Evolutionary conservation across 2,888 invertebrate species (phyloP).

Genomic region (Oligia latruncula): DNA sequence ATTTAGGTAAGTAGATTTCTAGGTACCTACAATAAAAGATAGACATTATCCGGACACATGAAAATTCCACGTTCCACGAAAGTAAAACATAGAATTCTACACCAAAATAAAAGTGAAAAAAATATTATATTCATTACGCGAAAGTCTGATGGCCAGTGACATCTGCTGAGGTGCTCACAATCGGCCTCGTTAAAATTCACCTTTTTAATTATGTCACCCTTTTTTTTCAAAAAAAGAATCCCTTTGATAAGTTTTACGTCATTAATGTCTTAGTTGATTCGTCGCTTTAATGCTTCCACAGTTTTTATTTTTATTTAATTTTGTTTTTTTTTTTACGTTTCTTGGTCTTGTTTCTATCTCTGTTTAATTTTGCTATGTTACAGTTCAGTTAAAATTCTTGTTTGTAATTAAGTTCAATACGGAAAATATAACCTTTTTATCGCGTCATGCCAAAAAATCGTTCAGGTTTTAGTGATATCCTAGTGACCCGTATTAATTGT

Average conservation of each 20-base stretch:
- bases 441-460: not conserved
- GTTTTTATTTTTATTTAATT: slow-evolving; percentile 18
- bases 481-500: too few relatives aligned
- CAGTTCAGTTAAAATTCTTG: not conserved
- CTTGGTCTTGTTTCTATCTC: not conserved
- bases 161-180: slow-evolving; percentile 71
- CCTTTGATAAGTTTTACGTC: slow-evolving; percentile 76
- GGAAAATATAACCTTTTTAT: not conserved
- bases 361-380: not conserved
- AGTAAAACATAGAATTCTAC: slow-evolving; percentile 23
- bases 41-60: not conserved
- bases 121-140: slow-evolving; percentile 53
- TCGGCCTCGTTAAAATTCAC: slow-evolving; percentile 81
- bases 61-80: not conserved
- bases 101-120: slow-evolving; percentile 35
- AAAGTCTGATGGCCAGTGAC: slow-evolving; percentile 64
- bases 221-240: slow-evolving; percentile 65
- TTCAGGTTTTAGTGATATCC: too few relatives aligned
- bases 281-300: slow-evolving; percentile 38
- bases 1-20: too few relatives aligned
- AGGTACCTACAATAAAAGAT: not conserved
- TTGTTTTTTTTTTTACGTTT: not conserved
- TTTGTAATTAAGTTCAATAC: not conserved
- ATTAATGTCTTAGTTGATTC: slow-evolving; percentile 75
- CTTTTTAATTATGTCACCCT: slow-evolving; percentile 81